These are phyloP conservation scores for Betta splendens DNA, from an alignment of 2,797 vertebrate genomes.

Conservation along the genomic window DNA sequence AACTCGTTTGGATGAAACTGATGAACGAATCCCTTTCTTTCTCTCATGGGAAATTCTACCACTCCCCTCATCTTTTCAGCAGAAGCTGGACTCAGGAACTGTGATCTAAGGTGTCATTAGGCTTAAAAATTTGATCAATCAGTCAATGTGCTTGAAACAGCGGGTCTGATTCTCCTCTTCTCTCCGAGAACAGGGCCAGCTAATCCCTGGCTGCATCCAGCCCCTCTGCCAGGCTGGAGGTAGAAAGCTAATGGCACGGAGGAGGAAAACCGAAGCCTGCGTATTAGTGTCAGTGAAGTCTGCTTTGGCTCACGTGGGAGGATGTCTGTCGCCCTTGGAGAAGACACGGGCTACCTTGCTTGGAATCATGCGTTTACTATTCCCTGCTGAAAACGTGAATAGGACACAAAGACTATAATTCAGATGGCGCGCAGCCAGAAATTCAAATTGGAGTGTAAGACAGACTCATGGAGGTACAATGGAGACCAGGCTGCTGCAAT, in stretches of 20 bases:
- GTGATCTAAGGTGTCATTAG: slow-evolving; percentile 55
- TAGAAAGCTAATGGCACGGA: slow-evolving; percentile 38
- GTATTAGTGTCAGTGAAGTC: slow-evolving; percentile 51
- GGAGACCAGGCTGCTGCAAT: slow-evolving; percentile 2
- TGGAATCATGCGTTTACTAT: slow-evolving; percentile 56
- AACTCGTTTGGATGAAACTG: slow-evolving; percentile 9
- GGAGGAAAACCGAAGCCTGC: slow-evolving; percentile 40
- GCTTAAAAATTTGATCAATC: slow-evolving; percentile 38
- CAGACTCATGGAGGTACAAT: slow-evolving; percentile 9
- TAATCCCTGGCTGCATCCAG: slow-evolving; percentile 34
- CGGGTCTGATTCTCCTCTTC: slow-evolving; percentile 29
- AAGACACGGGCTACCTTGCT: slow-evolving; percentile 48
- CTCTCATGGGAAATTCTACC: slow-evolving; percentile 15
- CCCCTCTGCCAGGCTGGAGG: slow-evolving; percentile 45
- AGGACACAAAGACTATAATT: slow-evolving; percentile 39
- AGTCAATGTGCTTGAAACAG: slow-evolving; percentile 49
- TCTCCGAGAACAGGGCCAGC: slow-evolving; percentile 20
- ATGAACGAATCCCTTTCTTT: slow-evolving; percentile 4
- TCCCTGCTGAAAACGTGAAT: slow-evolving; percentile 35
- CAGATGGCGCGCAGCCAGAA: slow-evolving; percentile 23
- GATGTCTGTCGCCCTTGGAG: slow-evolving; percentile 41
- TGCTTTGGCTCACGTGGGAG: too few species aligned
- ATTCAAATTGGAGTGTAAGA: slow-evolving; percentile 28
- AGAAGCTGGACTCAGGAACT: slow-evolving; percentile 31
- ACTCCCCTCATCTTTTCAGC: slow-evolving; percentile 31